Evolutionary conservation across 2,888 invertebrate genomes (phyloP), one percentile per base, ranked within the genome.

Genomic region (Listrodromus nycthemerus): DNA sequence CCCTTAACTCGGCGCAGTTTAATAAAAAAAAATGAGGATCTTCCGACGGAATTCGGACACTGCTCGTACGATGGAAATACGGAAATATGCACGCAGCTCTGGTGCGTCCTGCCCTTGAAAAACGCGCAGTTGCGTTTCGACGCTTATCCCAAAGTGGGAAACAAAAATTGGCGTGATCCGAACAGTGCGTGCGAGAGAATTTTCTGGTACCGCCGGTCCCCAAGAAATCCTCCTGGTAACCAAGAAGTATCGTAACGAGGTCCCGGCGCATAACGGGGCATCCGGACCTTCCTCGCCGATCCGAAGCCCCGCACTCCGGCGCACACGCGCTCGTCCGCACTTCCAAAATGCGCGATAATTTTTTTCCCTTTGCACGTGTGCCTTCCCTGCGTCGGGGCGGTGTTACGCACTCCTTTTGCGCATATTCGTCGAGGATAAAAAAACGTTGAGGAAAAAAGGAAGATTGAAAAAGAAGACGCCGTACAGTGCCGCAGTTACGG

Each of bases 261-360:
- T 84, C 84, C 79, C 75, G 78, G 45, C 24, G 79, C 50, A 79
- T 84, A 84, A 84, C 84, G 81, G 81, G 71, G 77, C 75, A 41
- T 41, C 45, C 75, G 37, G 63, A 65, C 65, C 45, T 2, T 41
- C 66, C 4, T 13, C 27, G 30, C 63, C 61, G 65, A 37, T 58
- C 3, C 63, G 48, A 27, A 21, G 63, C 48, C 52, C 52, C 52
- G 33, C 2, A n/a, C 30, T 27, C 24, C 19, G 45, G 67, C 61
- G 70, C 21, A 63, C 27, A 63, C 19, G 37, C 71, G 58, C 21
- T 50, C 66, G 74, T 70, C 69, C 81, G 58, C 50, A 82, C 84
- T 76, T 84, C 58, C 78, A 75, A 81, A 84, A 84, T 52, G 45
- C 63, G 65, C 61, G 45, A 65, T 19, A 1, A 58, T 37, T 77